Base-by-base conservation (phyloP, 2,797 vertebrate species). In the Halcyon badia region DNA sequence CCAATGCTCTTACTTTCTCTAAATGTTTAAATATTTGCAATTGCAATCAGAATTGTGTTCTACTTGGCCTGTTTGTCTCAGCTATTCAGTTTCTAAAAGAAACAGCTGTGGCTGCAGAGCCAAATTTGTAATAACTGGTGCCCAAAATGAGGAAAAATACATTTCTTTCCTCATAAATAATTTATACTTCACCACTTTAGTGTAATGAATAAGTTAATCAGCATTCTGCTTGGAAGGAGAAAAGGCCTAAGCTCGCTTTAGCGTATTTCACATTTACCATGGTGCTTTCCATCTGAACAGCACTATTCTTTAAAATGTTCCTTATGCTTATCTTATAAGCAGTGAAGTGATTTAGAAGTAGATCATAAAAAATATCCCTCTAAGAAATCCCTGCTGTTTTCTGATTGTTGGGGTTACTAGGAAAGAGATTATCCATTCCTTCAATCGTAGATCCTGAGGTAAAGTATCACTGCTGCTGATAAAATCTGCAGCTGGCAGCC, bases 101-200 rank as follows among this genome's bases (percentile, higher is more conserved):
- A 96, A 71, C 60, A 86, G 84, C 68, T 96, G 82, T 44, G 39
- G 28, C 70, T 84, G 37, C 66, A 95, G 39, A 93, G 66, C 54
- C 35, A 58, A 89, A 81, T 87, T 56, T 22, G n/a, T 88, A 92
- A 89, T 66, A 66, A 83, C 54, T 91, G 20, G 26, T 84, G 62
- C 46, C 62, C 54, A 62, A 84, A 87, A 76, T 76, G 35, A 89
- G 21, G 73, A 90, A 87, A 78, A 95, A 25, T 61, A 46, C 75
- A 65, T 82, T 89, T 26, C 10, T 90, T 90, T 78, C 33, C 58
- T 95, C 70, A 93, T 90, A 89, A 94, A 93, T 96, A 93, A 90
- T 95, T 86, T 90, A 90, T 87, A 78, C 37, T 86, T 79, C 25
- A 90, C 30, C 56, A 61, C 26, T 76, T 90, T 8, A 66, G 41